Conservation (phyloP, 2,797 vertebrate species). For the Lepilemur ruficaudatus region DNA sequence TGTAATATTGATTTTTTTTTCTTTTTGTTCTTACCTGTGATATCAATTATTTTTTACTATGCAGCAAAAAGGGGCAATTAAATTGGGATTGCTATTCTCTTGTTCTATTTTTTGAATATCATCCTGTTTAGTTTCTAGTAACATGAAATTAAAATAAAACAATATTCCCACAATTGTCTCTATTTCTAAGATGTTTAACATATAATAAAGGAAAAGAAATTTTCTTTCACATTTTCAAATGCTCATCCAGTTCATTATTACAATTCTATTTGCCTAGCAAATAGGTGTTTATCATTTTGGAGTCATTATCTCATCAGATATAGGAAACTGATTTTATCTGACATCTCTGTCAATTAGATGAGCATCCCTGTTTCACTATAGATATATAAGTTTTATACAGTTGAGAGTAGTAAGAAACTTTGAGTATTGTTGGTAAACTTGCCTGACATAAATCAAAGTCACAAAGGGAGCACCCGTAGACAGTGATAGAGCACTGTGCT, state of each 20-base stretch:
- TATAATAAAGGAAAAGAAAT: not conserved
- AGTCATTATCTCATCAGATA: not conserved
- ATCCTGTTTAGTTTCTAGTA: not conserved
- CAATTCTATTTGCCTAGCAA: not conserved
- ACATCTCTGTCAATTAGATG: not conserved
- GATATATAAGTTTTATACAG: not conserved
- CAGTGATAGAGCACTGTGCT: not conserved
- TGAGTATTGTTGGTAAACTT: not conserved
- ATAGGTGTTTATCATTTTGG: not conserved
- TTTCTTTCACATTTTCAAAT: not conserved
- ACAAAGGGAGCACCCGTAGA: not conserved
- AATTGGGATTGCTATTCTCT: not conserved
- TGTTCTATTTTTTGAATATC: not conserved
- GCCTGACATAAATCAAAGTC: constrained; percentile 35
- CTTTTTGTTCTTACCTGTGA: not conserved
- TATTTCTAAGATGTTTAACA: not conserved
- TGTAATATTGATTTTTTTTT: not conserved
- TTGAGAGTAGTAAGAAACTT: not conserved
- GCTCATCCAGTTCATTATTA: not conserved
- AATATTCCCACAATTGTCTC: not conserved
- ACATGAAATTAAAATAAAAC: not conserved
- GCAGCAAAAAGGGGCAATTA: not conserved
- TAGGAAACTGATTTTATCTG: not conserved
- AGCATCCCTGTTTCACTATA: not conserved
- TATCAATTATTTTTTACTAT: not conserved